Percentiles rank a stretch among this genome's conserved stretches.
These are phyloP conservation scores for Rhodeus uyekii DNA, from an alignment of 2,797 vertebrate species.

Conservation along the genomic window DNA sequence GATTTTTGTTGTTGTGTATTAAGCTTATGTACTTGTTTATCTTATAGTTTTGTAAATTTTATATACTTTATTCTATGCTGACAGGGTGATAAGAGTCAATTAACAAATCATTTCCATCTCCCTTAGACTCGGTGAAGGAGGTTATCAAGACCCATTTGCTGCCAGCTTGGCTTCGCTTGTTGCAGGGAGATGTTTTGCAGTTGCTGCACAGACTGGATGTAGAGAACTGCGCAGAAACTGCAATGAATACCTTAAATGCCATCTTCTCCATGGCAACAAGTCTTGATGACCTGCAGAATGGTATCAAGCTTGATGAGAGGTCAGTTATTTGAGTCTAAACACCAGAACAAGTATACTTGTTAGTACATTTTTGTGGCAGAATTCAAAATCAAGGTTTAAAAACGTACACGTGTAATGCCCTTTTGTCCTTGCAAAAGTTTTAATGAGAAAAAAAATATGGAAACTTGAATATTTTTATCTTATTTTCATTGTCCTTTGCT, in stretches of 20 bases:
- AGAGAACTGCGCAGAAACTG: constrained; percentile 89
- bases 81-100: not conserved
- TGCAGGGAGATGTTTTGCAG: constrained; percentile 83
- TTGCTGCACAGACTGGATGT: constrained; percentile 92
- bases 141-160: constrained; percentile 82
- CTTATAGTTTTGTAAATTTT: not conserved
- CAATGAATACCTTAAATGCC: constrained; percentile 78
- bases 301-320: constrained; percentile 81
- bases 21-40: not conserved
- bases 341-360: not conserved
- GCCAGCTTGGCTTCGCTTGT: constrained; percentile 84
- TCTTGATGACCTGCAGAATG: constrained; percentile 74
- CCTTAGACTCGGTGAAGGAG: constrained; percentile 84
- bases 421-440: not conserved
- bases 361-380: not conserved
- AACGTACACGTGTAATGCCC: not conserved
- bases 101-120: not conserved
- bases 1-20: not conserved
- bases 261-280: constrained; percentile 75
- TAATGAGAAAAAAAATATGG: too few species aligned
- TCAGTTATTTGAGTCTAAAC: constrained; percentile 57
- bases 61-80: not conserved
- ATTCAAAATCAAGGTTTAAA: not conserved
- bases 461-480: not conserved
- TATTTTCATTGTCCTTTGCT: not conserved